A percentile compares a stretch with the other conserved stretches of the same genome.
Evolutionary conservation across 2,113 vertebrate species (phyloP).

Genomic region (Oreotragus oreotragus): DNA sequence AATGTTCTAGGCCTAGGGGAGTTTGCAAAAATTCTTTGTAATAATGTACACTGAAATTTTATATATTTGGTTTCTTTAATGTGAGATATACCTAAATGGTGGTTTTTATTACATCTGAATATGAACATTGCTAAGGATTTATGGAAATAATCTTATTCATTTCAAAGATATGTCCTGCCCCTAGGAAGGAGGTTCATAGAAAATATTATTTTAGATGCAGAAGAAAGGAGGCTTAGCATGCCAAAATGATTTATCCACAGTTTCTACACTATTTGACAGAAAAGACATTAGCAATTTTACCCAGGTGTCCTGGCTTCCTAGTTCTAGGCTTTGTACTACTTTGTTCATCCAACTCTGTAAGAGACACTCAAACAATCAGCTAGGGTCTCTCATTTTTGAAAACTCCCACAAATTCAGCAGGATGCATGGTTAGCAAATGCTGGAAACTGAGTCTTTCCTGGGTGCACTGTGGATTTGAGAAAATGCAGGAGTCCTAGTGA

Average conservation of each 20-base stretch:
- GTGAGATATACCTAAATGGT: conserved; percentile 8
- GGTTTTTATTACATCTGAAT: conserved; percentile 39
- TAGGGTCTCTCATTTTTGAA: conserved; percentile 11
- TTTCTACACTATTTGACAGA: not conserved
- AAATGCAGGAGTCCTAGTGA: not conserved
- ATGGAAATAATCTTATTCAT: conserved; percentile 37
- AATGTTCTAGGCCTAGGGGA: conserved; percentile 31
- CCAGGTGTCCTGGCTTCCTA: not conserved
- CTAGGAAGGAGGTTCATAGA: conserved; percentile 1
- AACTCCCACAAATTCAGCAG: conserved; percentile 27
- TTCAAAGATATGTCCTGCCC: conserved; percentile 11
- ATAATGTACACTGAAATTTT: conserved; percentile 14
- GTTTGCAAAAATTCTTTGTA: conserved; percentile 18
- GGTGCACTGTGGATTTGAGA: not conserved
- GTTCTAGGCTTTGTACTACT: not conserved
- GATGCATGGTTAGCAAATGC: conserved; percentile 16
- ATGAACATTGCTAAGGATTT: conserved; percentile 9
- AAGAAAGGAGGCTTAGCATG: not conserved
- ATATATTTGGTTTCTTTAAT: conserved; percentile 47
- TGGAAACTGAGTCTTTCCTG: not conserved
- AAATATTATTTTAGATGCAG: conserved; percentile 28
- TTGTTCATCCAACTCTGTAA: conserved; percentile 1
- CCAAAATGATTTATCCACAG: conserved; percentile 15
- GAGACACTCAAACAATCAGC: not conserved
- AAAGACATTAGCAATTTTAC: not conserved